A percentile compares a stretch with the other conserved stretches of the same genome.
Evolutionary conservation across 1,140 invertebrate genomes (phyloP).

Genomic region (Zeugodacus cucurbitae): DNA sequence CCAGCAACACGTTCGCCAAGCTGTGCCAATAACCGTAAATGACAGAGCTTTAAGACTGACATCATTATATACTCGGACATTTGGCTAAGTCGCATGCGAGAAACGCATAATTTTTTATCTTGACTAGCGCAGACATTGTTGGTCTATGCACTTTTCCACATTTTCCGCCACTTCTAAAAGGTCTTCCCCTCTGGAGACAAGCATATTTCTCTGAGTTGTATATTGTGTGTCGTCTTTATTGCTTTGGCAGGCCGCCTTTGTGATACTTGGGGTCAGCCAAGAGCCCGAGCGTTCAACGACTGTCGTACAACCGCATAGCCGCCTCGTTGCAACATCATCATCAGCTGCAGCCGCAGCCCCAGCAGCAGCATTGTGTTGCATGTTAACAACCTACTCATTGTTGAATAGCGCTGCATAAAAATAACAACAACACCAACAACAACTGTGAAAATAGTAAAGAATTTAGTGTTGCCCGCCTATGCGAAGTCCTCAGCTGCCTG

Average conservation of each 20-base stretch:
- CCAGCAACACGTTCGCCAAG: background rate
- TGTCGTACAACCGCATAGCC: background rate
- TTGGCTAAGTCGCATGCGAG: background rate
- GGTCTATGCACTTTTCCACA: background rate
- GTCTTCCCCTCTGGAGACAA: too few species aligned
- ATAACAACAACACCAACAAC: background rate
- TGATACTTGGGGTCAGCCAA: constrained; percentile 22
- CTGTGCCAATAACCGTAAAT: background rate
- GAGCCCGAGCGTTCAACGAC: background rate
- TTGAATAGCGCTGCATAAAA: background rate
- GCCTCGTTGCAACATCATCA: background rate
- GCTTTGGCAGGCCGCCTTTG: constrained; percentile 12
- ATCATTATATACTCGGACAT: background rate
- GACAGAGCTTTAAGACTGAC: background rate
- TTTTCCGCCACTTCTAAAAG: too few species aligned
- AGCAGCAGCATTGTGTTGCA: background rate
- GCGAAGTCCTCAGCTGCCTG: background rate
- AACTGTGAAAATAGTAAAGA: background rate
- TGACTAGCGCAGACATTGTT: background rate
- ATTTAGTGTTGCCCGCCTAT: background rate
- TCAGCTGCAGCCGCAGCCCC: background rate
- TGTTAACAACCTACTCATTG: constrained; percentile 37
- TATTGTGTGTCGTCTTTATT: background rate
- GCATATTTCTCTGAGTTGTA: background rate
- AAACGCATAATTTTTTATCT: background rate